A percentile compares a stretch with the other conserved stretches of the same genome.
Conservation (phyloP, 2,113 vertebrate species). For the Cyanistes caeruleus region DNA sequence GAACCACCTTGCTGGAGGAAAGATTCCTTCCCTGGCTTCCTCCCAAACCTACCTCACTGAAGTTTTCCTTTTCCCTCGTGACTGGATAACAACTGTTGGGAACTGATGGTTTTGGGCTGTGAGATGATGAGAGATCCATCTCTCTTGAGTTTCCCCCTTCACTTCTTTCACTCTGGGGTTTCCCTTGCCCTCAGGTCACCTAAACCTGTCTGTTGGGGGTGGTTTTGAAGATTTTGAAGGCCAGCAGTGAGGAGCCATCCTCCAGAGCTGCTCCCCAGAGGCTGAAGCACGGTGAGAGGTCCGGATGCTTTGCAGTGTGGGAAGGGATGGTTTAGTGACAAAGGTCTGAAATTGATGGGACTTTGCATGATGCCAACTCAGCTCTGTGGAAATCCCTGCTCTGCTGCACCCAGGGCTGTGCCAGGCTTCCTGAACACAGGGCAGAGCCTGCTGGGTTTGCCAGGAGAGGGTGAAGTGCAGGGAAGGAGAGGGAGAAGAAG, state of each 20-base stretch:
- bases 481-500: background rate
- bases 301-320: background rate
- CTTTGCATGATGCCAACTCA: background rate
- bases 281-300: background rate
- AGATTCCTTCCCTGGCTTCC: background rate
- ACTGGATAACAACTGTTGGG: background rate
- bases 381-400: background rate
- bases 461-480: background rate
- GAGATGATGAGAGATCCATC: background rate
- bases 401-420: background rate
- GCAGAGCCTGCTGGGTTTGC: background rate
- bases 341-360: background rate
- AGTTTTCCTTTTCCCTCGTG: fast-evolving
- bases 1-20: background rate
- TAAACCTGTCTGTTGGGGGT: background rate
- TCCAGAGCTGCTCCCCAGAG: background rate
- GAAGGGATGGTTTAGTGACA: background rate
- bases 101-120: background rate
- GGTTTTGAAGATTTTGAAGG: background rate
- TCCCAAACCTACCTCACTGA: background rate
- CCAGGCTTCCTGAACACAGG: background rate
- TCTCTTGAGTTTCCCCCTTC: background rate
- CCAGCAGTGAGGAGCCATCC: background rate
- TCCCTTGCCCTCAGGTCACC: background rate
- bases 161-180: background rate